Percentiles rank a stretch among this genome's conserved stretches.
Evolutionary conservation across 1,140 invertebrate genomes (phyloP).

Genomic region (Liolophura sinensis): DNA sequence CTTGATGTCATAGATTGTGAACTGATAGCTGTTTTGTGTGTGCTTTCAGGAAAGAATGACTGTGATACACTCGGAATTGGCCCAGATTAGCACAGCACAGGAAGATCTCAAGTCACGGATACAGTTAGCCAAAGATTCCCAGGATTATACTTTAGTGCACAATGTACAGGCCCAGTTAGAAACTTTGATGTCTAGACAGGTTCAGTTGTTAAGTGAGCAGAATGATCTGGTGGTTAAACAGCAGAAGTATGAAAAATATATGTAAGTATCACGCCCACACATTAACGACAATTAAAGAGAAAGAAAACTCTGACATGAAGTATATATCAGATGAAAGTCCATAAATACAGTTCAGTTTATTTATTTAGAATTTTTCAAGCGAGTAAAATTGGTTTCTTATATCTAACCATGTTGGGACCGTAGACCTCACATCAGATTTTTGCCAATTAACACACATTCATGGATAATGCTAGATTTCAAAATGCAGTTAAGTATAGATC

Average conservation of each 20-base stretch:
- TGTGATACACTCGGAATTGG: constrained; percentile 61
- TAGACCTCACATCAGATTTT: too few relatives aligned
- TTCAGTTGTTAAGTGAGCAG: constrained; percentile 63
- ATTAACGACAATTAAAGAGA: background rate
- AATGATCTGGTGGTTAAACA: constrained; percentile 61
- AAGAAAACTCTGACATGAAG: too few relatives aligned
- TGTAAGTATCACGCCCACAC: background rate
- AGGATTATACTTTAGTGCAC: constrained; percentile 45
- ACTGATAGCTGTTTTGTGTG: too few relatives aligned
- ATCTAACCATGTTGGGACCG: too few relatives aligned
- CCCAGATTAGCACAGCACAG: constrained; percentile 57
- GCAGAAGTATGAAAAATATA: constrained; percentile 28
- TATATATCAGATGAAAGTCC: too few relatives aligned
- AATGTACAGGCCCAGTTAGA: constrained; percentile 60
- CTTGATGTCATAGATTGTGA: too few relatives aligned
- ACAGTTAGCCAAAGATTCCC: constrained; percentile 36
- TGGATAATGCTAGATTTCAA: too few relatives aligned
- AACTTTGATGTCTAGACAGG: constrained; percentile 58
- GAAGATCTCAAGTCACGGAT: constrained; percentile 60
- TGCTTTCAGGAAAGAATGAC: constrained; percentile 61
- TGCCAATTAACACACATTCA: too few relatives aligned
- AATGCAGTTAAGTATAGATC: too few relatives aligned
- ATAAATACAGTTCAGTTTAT: too few relatives aligned
- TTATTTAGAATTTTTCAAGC: too few relatives aligned
- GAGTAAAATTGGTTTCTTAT: too few relatives aligned